Base-by-base conservation (phyloP, 1,140 invertebrate species). In the Hyles vespertilio region DNA sequence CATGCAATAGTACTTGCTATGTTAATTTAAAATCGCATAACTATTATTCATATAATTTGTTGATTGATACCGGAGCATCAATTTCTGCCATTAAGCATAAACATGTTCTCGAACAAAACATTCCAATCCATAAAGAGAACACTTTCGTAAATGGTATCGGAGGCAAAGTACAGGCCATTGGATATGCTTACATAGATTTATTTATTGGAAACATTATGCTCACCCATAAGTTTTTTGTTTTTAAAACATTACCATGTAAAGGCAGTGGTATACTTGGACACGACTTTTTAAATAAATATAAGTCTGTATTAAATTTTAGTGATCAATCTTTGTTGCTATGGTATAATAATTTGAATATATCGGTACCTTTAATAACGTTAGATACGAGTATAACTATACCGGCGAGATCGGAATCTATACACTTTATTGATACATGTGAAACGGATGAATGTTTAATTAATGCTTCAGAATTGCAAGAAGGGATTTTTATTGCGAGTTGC, bases 61-160 rank as follows among this genome's bases (percentile, higher is more conserved):
- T 73, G 45, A 59, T n/a, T n/a, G n/a, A 70, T 44, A 61, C 65
- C 3, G 68, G 61, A 4, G 64, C 66, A 40, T 65, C 65, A 1
- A 59, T 70, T 32, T 73, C 61, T 12, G 61, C 22, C 22, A 22
- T 22, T 22, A 22, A 22, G 22, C 22, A 22, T 22, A 22, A 22
- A 22, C 22, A 59, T 56, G 51, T 56, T 5, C 6, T 48, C 32
- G 43, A 59, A 34, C 40, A 53, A 5, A 63, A 65, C 40, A 65
- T 66, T 56, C 51, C 58, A 49, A 58, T 72, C 8, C 52, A 65
- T 54, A 62, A 58, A 40, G 53, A 53, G 3, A 53, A 32, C 36
- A 62, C 58, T 44, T 12, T 32, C 47, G 58, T 72, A 51, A 72
- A 61, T 34, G 70, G 63, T 45, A 50, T 72, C 1, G 70, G 70